Base-by-base conservation (phyloP, 2,113 vertebrate genomes). In the Eulemur macaco region DNA sequence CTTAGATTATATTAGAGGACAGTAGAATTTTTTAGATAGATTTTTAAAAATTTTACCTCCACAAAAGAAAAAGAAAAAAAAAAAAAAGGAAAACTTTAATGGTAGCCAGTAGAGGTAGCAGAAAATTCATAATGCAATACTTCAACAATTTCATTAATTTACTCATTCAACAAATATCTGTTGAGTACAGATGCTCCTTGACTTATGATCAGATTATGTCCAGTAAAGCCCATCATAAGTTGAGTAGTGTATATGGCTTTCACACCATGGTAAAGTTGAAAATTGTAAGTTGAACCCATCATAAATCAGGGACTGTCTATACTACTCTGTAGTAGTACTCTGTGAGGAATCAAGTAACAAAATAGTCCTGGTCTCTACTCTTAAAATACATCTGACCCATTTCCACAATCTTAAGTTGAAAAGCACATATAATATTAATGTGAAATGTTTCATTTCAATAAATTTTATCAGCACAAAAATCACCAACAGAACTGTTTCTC, bases 321-420 rank as follows among this genome's bases (percentile, higher is more conserved):
- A 23, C 54, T 74, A 60, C 58, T 86, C 82, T 91, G 15, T 77
- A 47, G 18, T 39, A 90, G 42, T 73, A 73, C 39, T 73, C 71
- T 42, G 23, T 45, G n/a, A 73, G 25, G 69, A 63, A 80, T 87
- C 56, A 58, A 87, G 27, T 56, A 58, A 85, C 34, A 78, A 83
- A 93, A 64, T 27, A 90, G 9, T 14, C 39, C 8, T 71, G 58
- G 37, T 71, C 25, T 21, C 56, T 76, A 4, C 34, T 31, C 27
- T 85, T 87, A 90, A 91, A 95, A 94, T 89, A 86, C 23, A 86
- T 77, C 58, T n/a, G 71, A 92, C 14, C 29, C 6, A 66, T 83
- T 93, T 93, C 20, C 23, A 91, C 29, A 96, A 8, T 74, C 68
- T 87, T 88, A 80, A 91, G 88, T n/a, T 84, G 54, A 84, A 97